Evolutionary conservation across 2,113 vertebrate species (phyloP), one percentile per base, ranked within the genome.

Genomic region (Nannobrachium achirus): DNA sequence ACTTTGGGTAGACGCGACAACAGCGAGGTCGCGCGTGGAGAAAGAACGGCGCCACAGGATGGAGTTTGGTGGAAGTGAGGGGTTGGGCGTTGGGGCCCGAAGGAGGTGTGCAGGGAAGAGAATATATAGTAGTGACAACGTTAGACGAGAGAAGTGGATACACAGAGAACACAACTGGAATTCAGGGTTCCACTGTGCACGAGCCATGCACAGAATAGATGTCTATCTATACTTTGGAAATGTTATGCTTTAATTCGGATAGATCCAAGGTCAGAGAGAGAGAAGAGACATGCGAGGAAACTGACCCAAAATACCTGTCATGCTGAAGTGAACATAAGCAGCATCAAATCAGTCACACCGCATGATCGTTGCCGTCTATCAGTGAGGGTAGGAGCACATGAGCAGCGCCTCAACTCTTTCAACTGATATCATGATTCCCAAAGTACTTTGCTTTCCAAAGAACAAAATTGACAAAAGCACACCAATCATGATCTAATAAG

Each of bases 401-500:
- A 48, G 14, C 11, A 48, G 42, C 42, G 41, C 0, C 39, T 59
- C 8, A 38, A 14, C 56, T 63, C 10, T 64, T 41, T 18, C 49
- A 39, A 9, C 11, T 2, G 49, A 40, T 5, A 40, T 20, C 11
- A 46, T 46, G 45, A 6, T 41, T 20, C 20, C 41, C 14, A 38
- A 64, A 64, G 52, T 18, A 58, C n/a, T 51, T 45, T 63, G 50
- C 70, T 20, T 48, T 65, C 69, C 25, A 25, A 25, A 78, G 73
- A 56, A 89, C 66, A 87, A 86, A 46, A 88, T 57, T 45, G 69
- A 88, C 87, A 80, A 87, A 66, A 77, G 74, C 72, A 86, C 84
- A 80, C 49, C 48, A 4, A 64, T 71, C 56, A 56, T 73, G 65
- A 78, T 87, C 81, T 80, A 76, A 7, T 63, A 76, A 64, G 66